These are phyloP conservation scores for Drosophila prolongata DNA, from an alignment of 2,888 invertebrate species.

Conservation along the genomic window DNA sequence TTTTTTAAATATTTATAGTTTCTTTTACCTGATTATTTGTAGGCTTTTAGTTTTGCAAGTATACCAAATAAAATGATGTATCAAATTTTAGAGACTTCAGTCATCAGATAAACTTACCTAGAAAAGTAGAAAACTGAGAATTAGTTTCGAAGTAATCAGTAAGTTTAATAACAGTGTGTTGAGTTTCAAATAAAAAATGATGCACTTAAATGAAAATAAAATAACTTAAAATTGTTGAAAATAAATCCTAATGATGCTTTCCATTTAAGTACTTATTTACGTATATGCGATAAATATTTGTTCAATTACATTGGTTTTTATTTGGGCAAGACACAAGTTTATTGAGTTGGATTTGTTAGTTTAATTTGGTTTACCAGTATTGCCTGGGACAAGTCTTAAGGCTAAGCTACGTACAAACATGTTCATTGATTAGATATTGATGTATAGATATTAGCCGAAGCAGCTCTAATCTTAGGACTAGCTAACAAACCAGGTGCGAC, in stretches of 20 bases:
- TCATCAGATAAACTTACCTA: constrained; percentile 59
- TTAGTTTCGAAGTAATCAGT: constrained; percentile 27
- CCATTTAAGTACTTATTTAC: constrained; percentile 3
- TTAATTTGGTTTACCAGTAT: constrained; percentile 1
- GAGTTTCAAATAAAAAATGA: constrained; percentile 18
- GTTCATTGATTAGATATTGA: constrained; percentile 21
- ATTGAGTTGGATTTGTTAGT: constrained; percentile 2
- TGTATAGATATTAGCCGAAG: constrained; percentile 33
- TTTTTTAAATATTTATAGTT: not conserved
- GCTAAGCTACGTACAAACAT: constrained; percentile 28
- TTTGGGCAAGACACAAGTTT: constrained; percentile 27
- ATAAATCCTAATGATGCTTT: constrained; percentile 37
- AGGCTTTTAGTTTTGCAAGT: not conserved
- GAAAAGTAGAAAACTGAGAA: constrained; percentile 49
- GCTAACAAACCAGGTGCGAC: constrained; percentile 38
- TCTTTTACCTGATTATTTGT: constrained; percentile 60
- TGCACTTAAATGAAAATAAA: constrained; percentile 48
- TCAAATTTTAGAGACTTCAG: not conserved
- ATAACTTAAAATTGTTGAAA: constrained; percentile 11
- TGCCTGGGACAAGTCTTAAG: constrained; percentile 13
- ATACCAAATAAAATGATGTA: not conserved
- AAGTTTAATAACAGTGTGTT: not conserved
- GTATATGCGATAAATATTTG: constrained; percentile 7
- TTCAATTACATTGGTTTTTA: constrained; percentile 14
- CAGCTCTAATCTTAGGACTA: constrained; percentile 43